These are phyloP conservation scores for Clarias fuscus DNA, from an alignment of 2,797 vertebrate genomes.

Conservation along the genomic window DNA sequence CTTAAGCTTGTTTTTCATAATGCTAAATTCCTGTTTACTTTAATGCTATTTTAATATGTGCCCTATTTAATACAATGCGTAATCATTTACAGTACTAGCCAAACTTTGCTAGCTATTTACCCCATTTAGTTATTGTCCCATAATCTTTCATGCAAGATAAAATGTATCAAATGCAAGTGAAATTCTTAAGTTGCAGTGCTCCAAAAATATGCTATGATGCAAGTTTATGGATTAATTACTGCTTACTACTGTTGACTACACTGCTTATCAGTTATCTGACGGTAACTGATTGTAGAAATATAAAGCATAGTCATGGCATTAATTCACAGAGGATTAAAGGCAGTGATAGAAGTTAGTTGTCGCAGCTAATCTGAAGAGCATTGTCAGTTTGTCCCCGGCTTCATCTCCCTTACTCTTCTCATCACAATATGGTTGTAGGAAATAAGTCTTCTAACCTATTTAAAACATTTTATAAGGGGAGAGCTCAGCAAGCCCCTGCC, in stretches of 20 bases:
- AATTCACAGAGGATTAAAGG: not conserved
- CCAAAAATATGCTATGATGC: not conserved
- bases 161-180: not conserved
- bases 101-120: not conserved
- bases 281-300: not conserved
- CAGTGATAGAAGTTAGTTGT: not conserved
- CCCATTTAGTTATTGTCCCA: not conserved
- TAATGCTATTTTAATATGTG: not conserved
- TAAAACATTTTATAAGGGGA: not conserved
- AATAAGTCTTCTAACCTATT: slow-evolving; percentile 2
- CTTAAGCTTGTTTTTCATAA: too few species aligned
- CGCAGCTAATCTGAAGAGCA: not conserved
- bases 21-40: not conserved
- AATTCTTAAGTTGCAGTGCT: not conserved
- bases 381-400: not conserved
- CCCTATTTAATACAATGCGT: not conserved
- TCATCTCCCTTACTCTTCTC: not conserved
- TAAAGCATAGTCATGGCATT: not conserved
- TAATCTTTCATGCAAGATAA: not conserved
- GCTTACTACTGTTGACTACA: not conserved
- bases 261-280: not conserved
- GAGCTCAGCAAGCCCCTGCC: not conserved
- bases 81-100: too few species aligned
- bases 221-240: not conserved
- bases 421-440: slow-evolving; percentile 4